Evolutionary conservation across 2,888 invertebrate genomes (phyloP), one percentile per base, ranked within the genome.

Genomic region (Ornithoptera priamus): DNA sequence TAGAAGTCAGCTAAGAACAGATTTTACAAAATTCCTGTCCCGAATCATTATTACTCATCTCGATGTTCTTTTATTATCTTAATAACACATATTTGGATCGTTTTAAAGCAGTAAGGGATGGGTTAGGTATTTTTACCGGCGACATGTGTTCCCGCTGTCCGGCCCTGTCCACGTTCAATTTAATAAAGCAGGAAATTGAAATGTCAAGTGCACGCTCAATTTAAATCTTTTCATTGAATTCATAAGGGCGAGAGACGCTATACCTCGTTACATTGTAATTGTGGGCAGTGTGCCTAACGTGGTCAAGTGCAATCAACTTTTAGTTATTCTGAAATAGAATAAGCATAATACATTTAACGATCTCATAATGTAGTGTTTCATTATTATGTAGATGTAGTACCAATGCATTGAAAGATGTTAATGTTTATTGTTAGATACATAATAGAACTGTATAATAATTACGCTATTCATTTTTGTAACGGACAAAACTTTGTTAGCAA

Each of bases 171-270:
- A 56, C 67, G 36, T 36, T 56, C 63, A 64, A 67, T 60, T 67
- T 67, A 70, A 71, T 70, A 79, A 79, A 78, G 77, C 82, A 83
- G 90, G 89, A 90, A 89, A 89, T 90, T 80, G 83, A 83, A 86
- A 85, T 79, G 90, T 89, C 90, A 89, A 73, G 74, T 50, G 70
- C 78, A 76, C 72, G 67, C 72, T 75, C 74, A 66, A 66, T 73
- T 73, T 72, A 71, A 71, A 70, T 56, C 61, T 69, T 69, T 69
- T 68, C 69, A 66, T 56, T 65, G 70, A 60, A 65, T 62, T 57
- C 62, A 68, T 67, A 70, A 64, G 42, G 63, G 64, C 64, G 67
- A 60, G 60, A 68, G 59, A 67, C 39, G 24, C 56, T 65, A 60
- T 56, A 22, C 36, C 46, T 22, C 65, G 58, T 46, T 62, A 62